phyloP scores from a whole-genome alignment of 1,140 invertebrate genomes.

The Chrysopa pallens region DNA sequence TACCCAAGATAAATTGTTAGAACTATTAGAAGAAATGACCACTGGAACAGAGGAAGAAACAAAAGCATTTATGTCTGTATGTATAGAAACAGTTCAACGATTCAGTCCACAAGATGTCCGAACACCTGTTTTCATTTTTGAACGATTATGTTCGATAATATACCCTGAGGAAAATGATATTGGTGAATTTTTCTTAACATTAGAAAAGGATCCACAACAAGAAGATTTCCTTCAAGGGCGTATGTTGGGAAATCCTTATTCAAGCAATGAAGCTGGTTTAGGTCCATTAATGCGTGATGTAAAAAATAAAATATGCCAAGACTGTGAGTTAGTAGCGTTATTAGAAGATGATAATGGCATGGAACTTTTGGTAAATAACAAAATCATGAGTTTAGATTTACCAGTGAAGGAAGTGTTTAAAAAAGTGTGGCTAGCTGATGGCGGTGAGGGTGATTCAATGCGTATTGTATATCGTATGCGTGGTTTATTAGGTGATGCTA shows the following conservation, averaged over 20 bases:
- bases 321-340: conserved; percentile 91
- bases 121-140: conserved; percentile 95
- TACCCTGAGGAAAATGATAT: conserved; percentile 95
- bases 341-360: conserved; percentile 97
- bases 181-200: conserved; percentile 86
- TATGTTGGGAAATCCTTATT: conserved; percentile 97
- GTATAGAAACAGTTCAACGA: conserved; percentile 89
- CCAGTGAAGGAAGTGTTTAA: conserved; percentile 87
- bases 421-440: conserved; percentile 72
- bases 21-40: conserved; percentile 91
- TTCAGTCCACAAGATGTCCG: conserved; percentile 82
- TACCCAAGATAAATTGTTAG: conserved; percentile 88
- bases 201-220: conserved; percentile 97
- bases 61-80: conserved; percentile 91
- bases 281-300: conserved; percentile 95
- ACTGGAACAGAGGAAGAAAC: conserved; percentile 91
- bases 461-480: conserved; percentile 97
- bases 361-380: conserved; percentile 96
- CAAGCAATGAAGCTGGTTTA: conserved; percentile 77
- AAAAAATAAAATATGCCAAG: conserved; percentile 95
- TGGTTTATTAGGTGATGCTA: conserved; percentile 90
- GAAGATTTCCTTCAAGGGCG: conserved; percentile 92
- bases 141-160: conserved; percentile 91
- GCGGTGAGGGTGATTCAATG: conserved; percentile 83
- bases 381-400: conserved; percentile 92